These are phyloP conservation scores for Charina bottae DNA, from an alignment of 2,113 vertebrate genomes.

Conservation along the genomic window DNA sequence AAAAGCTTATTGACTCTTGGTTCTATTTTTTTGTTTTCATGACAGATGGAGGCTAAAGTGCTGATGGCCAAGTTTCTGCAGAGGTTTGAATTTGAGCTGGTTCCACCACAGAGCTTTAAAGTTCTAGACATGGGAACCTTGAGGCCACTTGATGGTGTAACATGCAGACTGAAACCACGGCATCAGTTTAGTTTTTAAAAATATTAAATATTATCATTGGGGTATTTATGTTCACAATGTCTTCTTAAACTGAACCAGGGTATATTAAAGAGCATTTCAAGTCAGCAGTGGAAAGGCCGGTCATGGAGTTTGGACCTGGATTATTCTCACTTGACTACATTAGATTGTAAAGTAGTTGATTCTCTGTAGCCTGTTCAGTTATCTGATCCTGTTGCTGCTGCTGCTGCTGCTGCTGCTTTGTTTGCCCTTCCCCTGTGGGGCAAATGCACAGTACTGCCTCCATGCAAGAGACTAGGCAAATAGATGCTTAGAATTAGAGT, in stretches of 20 bases:
- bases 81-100: conserved; percentile 85
- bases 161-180: conserved; percentile 80
- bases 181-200: background rate
- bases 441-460: background rate
- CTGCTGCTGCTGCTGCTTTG: background rate
- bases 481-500: background rate
- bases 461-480: background rate
- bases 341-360: background rate
- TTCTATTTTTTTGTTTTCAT: conserved; percentile 44
- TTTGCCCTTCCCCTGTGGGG: background rate
- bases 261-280: background rate
- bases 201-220: background rate
- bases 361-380: background rate
- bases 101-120: conserved; percentile 82
- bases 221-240: background rate
- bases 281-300: background rate
- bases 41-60: conserved; percentile 91
- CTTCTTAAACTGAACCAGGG: background rate
- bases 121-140: conserved; percentile 79
- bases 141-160: conserved; percentile 81
- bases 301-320: background rate
- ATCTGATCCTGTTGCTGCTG: background rate
- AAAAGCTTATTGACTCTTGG: background rate
- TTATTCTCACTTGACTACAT: background rate
- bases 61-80: conserved; percentile 92